Conservation (phyloP, 2,888 invertebrate genomes). For the Meliscaeva auricollis region DNA sequence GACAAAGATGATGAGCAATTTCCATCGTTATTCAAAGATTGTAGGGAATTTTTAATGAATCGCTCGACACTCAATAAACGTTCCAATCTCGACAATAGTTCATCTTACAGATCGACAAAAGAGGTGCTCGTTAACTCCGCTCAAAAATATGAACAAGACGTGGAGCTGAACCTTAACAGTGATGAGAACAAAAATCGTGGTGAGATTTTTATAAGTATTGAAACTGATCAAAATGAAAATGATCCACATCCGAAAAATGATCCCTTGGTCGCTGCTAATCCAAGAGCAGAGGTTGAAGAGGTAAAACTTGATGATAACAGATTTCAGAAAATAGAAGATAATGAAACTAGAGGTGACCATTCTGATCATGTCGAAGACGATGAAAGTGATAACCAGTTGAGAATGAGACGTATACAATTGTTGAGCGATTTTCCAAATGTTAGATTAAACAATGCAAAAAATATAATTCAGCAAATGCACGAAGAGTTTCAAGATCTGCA, state of each 20-base stretch:
- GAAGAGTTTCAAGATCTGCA: conserved; percentile 80
- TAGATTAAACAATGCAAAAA: conserved; percentile 82
- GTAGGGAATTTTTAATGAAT: conserved; percentile 83
- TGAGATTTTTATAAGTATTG: conserved; percentile 83
- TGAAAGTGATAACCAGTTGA: conserved; percentile 47
- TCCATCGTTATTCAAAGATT: conserved; percentile 84
- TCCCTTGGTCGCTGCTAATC: conserved; percentile 78
- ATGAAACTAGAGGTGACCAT: conserved; percentile 45
- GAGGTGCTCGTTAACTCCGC: conserved; percentile 31
- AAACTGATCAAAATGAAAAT: conserved; percentile 81
- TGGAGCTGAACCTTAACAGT: conserved; percentile 56
- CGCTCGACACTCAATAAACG: conserved; percentile 81
- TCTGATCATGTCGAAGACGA: conserved; percentile 61
- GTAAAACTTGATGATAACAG: conserved; percentile 82
- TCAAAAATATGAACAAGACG: conserved; percentile 55
- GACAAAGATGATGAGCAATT: conserved; percentile 86
- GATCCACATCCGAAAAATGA: conserved; percentile 70
- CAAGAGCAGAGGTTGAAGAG: conserved; percentile 81
- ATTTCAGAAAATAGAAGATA: conserved; percentile 81
- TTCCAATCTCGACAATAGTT: conserved; percentile 77
- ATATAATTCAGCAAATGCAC: conserved; percentile 81
- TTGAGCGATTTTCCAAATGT: conserved; percentile 79
- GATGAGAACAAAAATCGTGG: conserved; percentile 78
- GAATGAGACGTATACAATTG: conserved; percentile 64
- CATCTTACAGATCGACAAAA: conserved; percentile 60